A percentile compares a stretch with the other conserved stretches of the same genome.
Evolutionary conservation across 1,140 invertebrate genomes (phyloP).

Genomic region (Cephus cinctus): DNA sequence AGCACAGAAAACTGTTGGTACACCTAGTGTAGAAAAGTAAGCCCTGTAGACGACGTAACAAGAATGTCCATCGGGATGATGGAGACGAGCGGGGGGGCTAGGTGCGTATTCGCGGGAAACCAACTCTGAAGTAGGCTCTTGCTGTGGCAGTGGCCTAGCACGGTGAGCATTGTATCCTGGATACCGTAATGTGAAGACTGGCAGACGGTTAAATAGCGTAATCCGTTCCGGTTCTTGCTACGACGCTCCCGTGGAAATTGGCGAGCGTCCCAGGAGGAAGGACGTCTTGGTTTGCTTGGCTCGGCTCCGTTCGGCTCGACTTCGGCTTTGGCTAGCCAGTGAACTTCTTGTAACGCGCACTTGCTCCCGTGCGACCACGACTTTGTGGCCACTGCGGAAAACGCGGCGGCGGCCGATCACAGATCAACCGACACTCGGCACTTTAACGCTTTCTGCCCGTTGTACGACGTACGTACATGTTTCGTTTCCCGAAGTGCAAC

Average conservation of each 20-base stretch:
- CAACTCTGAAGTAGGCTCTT: no score
- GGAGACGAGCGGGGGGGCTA: background rate
- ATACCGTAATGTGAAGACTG: background rate
- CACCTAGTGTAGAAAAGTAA: background rate
- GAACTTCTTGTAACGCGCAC: no score
- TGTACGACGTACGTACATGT: constrained; percentile 39
- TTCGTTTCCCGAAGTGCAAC: constrained; percentile 44
- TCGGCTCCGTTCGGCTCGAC: constrained; percentile 21
- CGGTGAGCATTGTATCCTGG: constrained; percentile 7
- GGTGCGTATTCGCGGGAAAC: background rate
- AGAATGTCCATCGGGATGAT: no score
- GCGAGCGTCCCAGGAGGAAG: constrained; percentile 37
- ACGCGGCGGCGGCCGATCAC: constrained; percentile 18
- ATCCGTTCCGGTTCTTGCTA: constrained; percentile 9
- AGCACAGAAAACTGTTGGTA: background rate
- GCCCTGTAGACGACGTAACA: background rate
- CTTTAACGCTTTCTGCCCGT: constrained; percentile 25
- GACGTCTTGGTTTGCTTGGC: constrained; percentile 1
- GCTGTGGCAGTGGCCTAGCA: background rate
- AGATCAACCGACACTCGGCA: background rate
- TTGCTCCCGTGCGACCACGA: constrained; percentile 8
- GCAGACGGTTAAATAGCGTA: background rate
- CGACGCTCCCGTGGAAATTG: constrained; percentile 28
- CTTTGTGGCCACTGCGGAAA: constrained; percentile 12
- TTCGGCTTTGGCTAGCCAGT: constrained; percentile 14